Base-by-base conservation (phyloP, 1,140 invertebrate species). In the Apis florea region DNA sequence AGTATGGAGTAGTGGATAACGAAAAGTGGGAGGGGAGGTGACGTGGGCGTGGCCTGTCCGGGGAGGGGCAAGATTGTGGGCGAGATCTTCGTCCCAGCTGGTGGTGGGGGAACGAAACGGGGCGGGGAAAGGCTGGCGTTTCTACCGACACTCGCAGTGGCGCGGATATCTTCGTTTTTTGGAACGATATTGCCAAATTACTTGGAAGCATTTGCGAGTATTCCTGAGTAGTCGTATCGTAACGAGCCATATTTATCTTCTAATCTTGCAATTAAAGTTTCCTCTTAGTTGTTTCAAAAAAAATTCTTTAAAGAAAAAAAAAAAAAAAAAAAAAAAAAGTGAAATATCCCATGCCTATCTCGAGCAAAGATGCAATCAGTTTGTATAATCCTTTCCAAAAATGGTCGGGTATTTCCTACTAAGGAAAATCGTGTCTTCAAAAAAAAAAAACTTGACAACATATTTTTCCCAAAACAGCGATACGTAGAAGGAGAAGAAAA, bases 1-100 rank as follows among this genome's bases (percentile, higher is more conserved):
- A 88, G 86, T 87, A 88, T 88, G 87, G 87, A 88, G 87, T 88
- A 88, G 86, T 83, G 87, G 87, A 75, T 64, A 83, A 13, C 54
- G 61, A 15, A 26, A 47, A 75, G 69, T 77, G 59, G 79, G 81
- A 79, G 83, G 84, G 83, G 67, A 76, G 59, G 67, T 0, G 4
- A 1, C 11, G 21, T 47, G 49, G 87, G 87, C 77, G 83, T 83
- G 80, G 70, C 49, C 24, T 58, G 12, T 0, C 2, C 19, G 63
- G 74, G 83, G 83, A 88, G 87, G 86, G 86, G 78, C 86, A 17
- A 88, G 53, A 59, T 72, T 74, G 63, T 85, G 80, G 87, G 80
- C 85, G 66, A 85, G 75, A 79, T 76, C 69, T 53, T n/a, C 2
- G 5, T 19, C 2, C 10, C 13, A 12, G 12, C 3, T 17, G 0